Percentiles rank a stretch among this genome's conserved stretches.
Conservation (phyloP, 2,113 vertebrate species). For the Spilogale gracilis region DNA sequence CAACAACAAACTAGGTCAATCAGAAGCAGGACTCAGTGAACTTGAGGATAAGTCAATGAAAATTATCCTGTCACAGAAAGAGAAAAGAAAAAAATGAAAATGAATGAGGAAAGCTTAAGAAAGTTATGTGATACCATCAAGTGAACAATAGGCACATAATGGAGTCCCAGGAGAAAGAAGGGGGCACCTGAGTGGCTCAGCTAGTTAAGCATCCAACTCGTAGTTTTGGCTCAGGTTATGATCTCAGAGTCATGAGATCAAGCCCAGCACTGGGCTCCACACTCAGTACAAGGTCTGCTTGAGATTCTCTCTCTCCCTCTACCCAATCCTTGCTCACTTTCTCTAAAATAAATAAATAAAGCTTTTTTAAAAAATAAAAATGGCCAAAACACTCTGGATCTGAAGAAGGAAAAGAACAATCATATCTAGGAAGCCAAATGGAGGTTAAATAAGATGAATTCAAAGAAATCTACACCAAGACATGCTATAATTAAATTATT, state of each 20-base stretch:
- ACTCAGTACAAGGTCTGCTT: not conserved
- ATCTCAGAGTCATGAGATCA: not conserved
- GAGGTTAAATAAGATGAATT: not conserved
- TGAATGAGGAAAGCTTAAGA: not conserved
- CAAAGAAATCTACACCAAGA: not conserved
- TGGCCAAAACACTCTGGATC: not conserved
- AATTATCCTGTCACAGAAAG: not conserved
- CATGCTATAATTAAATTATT: not conserved
- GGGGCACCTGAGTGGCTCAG: not conserved
- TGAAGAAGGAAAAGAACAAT: not conserved
- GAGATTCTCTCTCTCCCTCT: not conserved
- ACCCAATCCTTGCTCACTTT: not conserved
- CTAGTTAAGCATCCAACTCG: not conserved
- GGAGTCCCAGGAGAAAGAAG: not conserved
- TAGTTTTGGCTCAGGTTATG: not conserved
- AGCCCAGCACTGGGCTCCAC: not conserved
- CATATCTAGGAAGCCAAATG: not conserved
- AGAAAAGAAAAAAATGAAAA: not conserved
- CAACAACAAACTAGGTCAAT: not conserved
- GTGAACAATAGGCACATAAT: not conserved
- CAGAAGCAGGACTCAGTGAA: not conserved
- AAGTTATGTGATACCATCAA: not conserved
- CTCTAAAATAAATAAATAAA: not conserved
- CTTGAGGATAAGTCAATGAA: not conserved
- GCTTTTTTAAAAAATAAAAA: not conserved